Base-by-base conservation (phyloP, 2,888 invertebrate genomes). In the Thumatha senex region DNA sequence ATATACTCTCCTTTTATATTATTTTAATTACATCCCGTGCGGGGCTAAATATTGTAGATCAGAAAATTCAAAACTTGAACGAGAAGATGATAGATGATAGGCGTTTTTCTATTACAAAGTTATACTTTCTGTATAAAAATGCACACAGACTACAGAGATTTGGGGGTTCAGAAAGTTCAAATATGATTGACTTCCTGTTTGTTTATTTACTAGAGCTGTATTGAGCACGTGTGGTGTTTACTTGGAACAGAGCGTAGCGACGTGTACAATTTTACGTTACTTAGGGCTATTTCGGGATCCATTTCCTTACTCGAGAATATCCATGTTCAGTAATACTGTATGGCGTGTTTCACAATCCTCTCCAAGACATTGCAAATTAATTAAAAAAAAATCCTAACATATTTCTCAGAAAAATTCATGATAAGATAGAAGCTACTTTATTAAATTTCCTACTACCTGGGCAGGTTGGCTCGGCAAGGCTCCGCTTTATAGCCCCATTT, bases 401-500 rank as follows among this genome's bases (percentile, higher is more conserved):
- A 70, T 72, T 73, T 76, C 66, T 65, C 63, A 74, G 74, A 82
- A 82, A 82, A 83, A 80, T 82, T 84, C 79, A 80, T 74, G 74
- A 78, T 79, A 81, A 83, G 82, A 82, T 80, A 82, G 76, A 78
- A 73, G 78, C 82, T 76, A 79, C 87, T 80, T 87, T 87, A 89
- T 88, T 87, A 88, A 87, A 86, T 82, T 86, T 80, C 70, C 74
- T 75, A 69, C 78, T 72, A 69, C 77, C 70, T 77, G 74, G 76
- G 74, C 80, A 75, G 78, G 76, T 75, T 55, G 72, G 78, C 80
- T 76, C 75, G 73, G 74, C 70, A 72, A 78, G 77, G 77, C 80
- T 82, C 76, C 80, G 73, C 67, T 86, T 89, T 88, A 89, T 86
- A 74, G 78, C 76, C 76, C 83, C 85, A 83, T 88, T 75, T 82